Base-by-base conservation (phyloP, 2,888 invertebrate genomes). In the Lithodes maja region DNA sequence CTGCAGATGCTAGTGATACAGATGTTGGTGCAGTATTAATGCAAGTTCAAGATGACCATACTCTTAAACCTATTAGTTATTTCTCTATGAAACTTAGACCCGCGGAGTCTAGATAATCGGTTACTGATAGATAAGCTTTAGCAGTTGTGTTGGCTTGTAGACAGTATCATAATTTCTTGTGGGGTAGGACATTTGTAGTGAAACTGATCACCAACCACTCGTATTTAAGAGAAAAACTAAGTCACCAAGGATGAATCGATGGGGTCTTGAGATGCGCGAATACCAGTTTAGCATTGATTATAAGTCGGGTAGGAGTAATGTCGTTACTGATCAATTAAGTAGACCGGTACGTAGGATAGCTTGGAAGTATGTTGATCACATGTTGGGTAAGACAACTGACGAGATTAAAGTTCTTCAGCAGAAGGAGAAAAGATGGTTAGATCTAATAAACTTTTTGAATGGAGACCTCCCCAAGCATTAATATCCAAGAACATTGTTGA, bases 161-260 rank as follows among this genome's bases (percentile, higher is more conserved):
- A 2, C 0, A n/a, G 3, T 84, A 77, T 33, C 75, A 77, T 61
- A 33, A 54, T 55, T 61, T 52, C 12, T 33, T 84, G 0, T 77
- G 55, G 54, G 84, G 75, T 9, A 17, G 1, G 1, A 61, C 12
- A 17, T 84, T 84, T 49, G 17, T 7, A 0, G 52, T 77, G 0
- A 2, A 49, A 75, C 75, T 0, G 77, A 77, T 33, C 84, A 84
- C 15, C 84, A 74, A 52, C 83, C 83, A 2, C 53, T 74, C 1
- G 49, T 83, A 2, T 83, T 83, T 17, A 50, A 83, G 17, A 49
- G 83, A n/a, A 50, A 71, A 15, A 83, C 74, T n/a, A 83, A 83
- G 12, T 69, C 53, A 3, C 68, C 82, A 1, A 3, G 83, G 2
- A 83, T 83, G 83, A 71, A 69, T n/a, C 17, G 83, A 15, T 33